These are phyloP conservation scores for Rhea americana DNA, from an alignment of 2,113 vertebrate genomes.

Conservation along the genomic window DNA sequence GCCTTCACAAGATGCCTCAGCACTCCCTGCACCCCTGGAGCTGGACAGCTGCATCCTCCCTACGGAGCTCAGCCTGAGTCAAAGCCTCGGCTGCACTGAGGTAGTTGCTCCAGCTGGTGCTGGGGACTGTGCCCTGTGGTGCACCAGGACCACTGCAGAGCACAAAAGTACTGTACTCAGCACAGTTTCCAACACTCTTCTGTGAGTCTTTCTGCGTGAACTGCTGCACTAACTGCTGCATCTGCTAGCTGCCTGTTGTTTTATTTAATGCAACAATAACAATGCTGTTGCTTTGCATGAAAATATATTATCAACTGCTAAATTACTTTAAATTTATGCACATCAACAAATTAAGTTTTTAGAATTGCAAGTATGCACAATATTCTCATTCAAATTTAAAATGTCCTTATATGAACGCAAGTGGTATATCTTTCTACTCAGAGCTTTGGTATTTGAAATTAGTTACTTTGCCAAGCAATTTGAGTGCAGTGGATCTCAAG, in stretches of 20 bases:
- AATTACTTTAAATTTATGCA: constrained; percentile 5
- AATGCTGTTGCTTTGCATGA: neutral
- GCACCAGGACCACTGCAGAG: neutral
- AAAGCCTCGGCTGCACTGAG: neutral
- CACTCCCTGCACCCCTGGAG: neutral
- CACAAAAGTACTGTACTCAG: neutral
- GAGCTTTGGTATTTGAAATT: constrained; percentile 67
- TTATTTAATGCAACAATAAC: neutral
- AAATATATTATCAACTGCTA: neutral
- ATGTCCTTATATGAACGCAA: neutral
- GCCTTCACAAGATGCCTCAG: neutral
- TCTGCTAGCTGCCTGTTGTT: neutral
- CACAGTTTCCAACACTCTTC: neutral
- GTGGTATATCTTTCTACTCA: constrained; percentile 32
- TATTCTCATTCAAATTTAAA: constrained; percentile 43
- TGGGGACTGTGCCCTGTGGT: neutral
- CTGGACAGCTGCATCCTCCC: neutral
- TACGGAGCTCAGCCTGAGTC: neutral
- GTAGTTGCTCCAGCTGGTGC: neutral
- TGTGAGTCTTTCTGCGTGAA: neutral
- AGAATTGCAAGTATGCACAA: neutral
- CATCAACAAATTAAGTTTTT: neutral
- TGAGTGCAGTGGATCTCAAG: constrained; percentile 58
- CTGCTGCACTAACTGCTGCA: neutral
- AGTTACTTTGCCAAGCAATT: constrained; percentile 63